These are phyloP conservation scores for Drosophila bunnanda DNA, from an alignment of 2,888 invertebrate genomes.

Conservation along the genomic window DNA sequence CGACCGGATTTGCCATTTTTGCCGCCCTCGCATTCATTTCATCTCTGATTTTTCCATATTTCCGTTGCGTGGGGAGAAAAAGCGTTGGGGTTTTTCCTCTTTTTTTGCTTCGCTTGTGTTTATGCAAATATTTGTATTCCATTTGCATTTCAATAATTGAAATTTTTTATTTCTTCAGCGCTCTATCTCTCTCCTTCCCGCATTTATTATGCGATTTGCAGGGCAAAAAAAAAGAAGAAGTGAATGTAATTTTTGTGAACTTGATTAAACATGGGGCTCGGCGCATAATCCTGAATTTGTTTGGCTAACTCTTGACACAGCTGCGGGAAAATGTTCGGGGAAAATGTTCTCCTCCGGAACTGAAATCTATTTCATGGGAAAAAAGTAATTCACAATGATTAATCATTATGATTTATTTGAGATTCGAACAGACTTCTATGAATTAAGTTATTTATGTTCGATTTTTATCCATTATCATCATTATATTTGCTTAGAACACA, in stretches of 20 bases:
- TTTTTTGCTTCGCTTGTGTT: constrained; percentile 54
- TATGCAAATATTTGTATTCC: constrained; percentile 81
- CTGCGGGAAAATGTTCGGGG: not conserved
- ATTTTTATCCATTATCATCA: too few species aligned
- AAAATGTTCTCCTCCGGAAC: not conserved
- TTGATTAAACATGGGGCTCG: constrained; percentile 61
- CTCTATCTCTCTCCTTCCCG: not conserved
- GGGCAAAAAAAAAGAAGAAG: constrained; percentile 10
- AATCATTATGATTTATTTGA: too few species aligned
- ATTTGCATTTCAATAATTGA: constrained; percentile 80
- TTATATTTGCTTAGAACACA: too few species aligned
- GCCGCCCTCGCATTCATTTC: constrained; percentile 14
- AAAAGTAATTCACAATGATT: not conserved
- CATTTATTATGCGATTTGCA: constrained; percentile 67
- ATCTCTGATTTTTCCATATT: constrained; percentile 31
- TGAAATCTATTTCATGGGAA: not conserved
- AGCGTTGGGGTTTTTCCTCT: constrained; percentile 34
- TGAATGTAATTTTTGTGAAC: constrained; percentile 68
- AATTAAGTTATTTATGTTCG: too few species aligned
- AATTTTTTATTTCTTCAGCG: constrained; percentile 67
- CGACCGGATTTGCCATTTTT: not conserved
- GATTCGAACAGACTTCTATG: too few species aligned
- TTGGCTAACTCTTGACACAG: constrained; percentile 52
- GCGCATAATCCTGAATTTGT: constrained; percentile 48
- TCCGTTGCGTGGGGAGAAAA: not conserved